A percentile compares a stretch with the other conserved stretches of the same genome.
Conservation (phyloP, 1,140 invertebrate genomes). For the Bombyx mori region DNA sequence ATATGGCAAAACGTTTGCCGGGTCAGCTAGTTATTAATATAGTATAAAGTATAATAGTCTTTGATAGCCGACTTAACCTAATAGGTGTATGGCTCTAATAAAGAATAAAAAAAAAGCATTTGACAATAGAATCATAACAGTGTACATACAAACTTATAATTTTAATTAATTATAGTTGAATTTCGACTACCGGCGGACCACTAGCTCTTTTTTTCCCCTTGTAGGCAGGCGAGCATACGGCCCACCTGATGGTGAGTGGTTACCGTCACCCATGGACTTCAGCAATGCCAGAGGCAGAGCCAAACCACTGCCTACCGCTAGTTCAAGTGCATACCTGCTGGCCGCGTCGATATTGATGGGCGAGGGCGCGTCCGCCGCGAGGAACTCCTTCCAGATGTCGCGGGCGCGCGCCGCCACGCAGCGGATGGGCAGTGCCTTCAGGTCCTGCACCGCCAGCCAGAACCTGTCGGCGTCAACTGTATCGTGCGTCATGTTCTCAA, state of each 20-base stretch:
- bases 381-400: conserved; percentile 96
- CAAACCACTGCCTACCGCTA: no score
- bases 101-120: not conserved
- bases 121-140: not conserved
- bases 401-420: conserved; percentile 89
- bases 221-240: not conserved
- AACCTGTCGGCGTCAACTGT: conserved; percentile 76
- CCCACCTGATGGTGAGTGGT: no score
- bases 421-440: conserved; percentile 88
- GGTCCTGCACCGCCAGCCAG: conserved; percentile 95
- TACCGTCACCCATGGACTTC: no score
- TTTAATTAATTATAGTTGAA: not conserved
- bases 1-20: no score
- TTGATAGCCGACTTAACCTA: no score
- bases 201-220: no score
- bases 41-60: no score
- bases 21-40: no score
- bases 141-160: not conserved
- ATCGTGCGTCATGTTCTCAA: no score
- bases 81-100: not conserved
- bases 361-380: conserved; percentile 93
- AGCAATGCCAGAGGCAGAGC: no score
- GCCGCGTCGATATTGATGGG: conserved; percentile 97
- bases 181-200: not conserved
- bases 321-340: conserved; percentile 64